phyloP scores from a whole-genome alignment of 2,113 vertebrate species.

The Grantiella picta region DNA sequence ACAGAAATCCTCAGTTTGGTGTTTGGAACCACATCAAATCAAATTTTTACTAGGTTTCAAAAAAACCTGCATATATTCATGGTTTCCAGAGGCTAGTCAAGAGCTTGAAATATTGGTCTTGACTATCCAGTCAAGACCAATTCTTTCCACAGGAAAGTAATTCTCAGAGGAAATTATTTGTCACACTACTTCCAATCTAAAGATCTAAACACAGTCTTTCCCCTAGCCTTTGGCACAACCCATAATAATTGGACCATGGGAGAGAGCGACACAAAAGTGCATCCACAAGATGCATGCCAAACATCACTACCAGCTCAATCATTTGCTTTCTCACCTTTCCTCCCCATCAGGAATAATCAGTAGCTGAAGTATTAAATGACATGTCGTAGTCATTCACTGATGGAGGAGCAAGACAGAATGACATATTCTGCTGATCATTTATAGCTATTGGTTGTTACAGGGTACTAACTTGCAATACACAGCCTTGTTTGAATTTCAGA shows the following conservation, averaged over 20 bases:
- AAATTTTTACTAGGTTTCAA: conserved; percentile 42
- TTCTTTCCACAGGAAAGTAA: conserved; percentile 61
- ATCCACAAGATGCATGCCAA: conserved; percentile 45
- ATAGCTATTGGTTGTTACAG: conserved; percentile 16
- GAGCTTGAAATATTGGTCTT: conserved; percentile 62
- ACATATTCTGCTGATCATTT: conserved; percentile 30
- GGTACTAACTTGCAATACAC: conserved; percentile 13
- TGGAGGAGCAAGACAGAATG: conserved; percentile 11
- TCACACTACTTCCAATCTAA: conserved; percentile 57
- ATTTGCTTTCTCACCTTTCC: conserved; percentile 28
- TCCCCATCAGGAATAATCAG: conserved; percentile 42
- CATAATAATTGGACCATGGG: conserved; percentile 60
- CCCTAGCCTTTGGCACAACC: conserved; percentile 61
- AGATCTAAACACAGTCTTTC: conserved; percentile 62
- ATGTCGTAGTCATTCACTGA: neutral
- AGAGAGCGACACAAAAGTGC: conserved; percentile 33
- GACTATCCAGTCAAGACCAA: conserved; percentile 58
- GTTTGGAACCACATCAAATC: conserved; percentile 34
- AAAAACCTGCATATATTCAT: conserved; percentile 60
- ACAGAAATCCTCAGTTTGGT: neutral
- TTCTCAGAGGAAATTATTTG: conserved; percentile 68
- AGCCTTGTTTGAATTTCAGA: conserved; percentile 49
- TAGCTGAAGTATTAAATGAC: conserved; percentile 47
- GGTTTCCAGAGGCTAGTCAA: conserved; percentile 40
- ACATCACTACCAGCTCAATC: conserved; percentile 17